Conservation (phyloP, 2,888 invertebrate genomes). For the Drosophila acutilabella region DNA sequence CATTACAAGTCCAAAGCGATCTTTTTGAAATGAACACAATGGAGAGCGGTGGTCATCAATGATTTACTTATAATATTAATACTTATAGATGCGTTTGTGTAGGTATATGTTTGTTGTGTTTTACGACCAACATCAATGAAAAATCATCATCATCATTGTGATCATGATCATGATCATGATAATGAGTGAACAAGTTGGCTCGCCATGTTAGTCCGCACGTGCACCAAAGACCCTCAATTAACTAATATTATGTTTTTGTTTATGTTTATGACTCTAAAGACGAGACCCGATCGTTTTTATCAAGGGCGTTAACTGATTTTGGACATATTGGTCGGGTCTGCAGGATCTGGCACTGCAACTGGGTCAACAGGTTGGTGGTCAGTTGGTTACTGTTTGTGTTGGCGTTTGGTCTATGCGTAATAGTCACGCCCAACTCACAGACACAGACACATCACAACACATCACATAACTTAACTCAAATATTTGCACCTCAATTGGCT, state of each 20-base stretch:
- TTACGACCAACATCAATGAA: constrained; percentile 55
- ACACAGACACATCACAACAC: constrained; percentile 15
- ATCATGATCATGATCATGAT: constrained; percentile 35
- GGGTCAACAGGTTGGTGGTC: constrained; percentile 42
- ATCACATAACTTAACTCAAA: constrained; percentile 59
- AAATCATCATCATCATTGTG: constrained; percentile 30
- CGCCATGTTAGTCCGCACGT: constrained; percentile 52
- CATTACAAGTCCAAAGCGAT: constrained; percentile 61
- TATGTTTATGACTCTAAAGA: constrained; percentile 36
- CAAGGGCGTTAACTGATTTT: constrained; percentile 54
- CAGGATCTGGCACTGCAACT: constrained; percentile 32
- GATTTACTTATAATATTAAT: constrained; percentile 31
- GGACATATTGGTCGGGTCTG: constrained; percentile 26
- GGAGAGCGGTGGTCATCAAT: constrained; percentile 50
- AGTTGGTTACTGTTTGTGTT: background rate
- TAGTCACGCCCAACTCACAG: constrained; percentile 47
- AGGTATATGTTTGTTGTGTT: constrained; percentile 18
- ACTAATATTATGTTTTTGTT: constrained; percentile 29
- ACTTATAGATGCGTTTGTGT: constrained; percentile 12
- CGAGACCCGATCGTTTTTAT: constrained; percentile 30
- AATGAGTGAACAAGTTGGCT: constrained; percentile 54
- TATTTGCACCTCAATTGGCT: constrained; percentile 57
- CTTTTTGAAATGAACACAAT: constrained; percentile 63
- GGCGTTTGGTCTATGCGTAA: constrained; percentile 41
- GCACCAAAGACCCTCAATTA: constrained; percentile 43